phyloP scores from a whole-genome alignment of 2,113 vertebrate species.

The Nestor notabilis region DNA sequence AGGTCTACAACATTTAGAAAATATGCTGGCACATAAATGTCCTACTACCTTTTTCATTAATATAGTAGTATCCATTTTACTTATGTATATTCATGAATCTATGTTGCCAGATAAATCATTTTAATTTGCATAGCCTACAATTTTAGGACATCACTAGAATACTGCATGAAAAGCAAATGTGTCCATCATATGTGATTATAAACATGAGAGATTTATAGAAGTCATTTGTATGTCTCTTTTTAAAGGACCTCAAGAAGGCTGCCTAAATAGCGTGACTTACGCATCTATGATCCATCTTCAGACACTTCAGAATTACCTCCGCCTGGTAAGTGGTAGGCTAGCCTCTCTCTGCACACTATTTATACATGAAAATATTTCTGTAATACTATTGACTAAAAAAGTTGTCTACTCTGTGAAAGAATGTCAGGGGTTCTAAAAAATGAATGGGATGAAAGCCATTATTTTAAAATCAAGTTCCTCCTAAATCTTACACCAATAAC shows the following conservation, averaged over 20 bases:
- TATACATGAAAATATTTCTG: neutral
- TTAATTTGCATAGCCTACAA: neutral
- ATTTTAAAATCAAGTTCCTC: neutral
- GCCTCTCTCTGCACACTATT: neutral
- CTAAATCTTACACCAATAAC: neutral
- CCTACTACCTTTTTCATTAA: neutral
- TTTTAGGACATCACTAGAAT: neutral
- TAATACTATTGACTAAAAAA: neutral
- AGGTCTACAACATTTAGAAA: neutral
- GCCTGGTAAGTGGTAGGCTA: conserved; percentile 80
- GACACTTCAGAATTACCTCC: conserved; percentile 91
- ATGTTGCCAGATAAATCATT: neutral
- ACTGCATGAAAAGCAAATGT: neutral
- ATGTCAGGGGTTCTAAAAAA: neutral
- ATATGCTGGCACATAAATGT: neutral
- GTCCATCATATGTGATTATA: neutral
- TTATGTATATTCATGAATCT: neutral
- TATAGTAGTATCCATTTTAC: neutral
- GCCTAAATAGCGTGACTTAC: conserved; percentile 88
- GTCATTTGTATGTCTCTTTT: neutral
- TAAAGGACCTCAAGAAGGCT: conserved; percentile 88
- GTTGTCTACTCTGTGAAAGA: neutral
- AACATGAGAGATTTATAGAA: neutral
- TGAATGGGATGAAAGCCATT: neutral
- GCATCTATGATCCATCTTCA: conserved; percentile 90